Conservation (phyloP, 2,113 vertebrate genomes). For the Tetraodon nigroviridis region DNA sequence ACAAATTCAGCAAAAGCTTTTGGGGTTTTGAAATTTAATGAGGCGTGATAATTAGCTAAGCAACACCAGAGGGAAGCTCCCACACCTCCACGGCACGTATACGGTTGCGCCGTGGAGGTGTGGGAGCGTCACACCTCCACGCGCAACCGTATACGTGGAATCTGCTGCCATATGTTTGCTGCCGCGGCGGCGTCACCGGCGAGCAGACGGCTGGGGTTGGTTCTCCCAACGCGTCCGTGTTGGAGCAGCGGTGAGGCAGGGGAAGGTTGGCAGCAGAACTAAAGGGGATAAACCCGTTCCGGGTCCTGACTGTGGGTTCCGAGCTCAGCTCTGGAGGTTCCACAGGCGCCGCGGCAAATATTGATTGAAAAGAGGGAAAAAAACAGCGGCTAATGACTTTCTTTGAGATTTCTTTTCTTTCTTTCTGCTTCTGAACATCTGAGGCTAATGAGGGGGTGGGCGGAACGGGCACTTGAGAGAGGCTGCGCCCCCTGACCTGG, state of each 20-base stretch:
- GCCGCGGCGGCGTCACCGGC: conserved; percentile 18
- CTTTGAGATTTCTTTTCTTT: neutral
- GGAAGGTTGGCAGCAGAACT: too few species aligned
- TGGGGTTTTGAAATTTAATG: conserved; percentile 66
- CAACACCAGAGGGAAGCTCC: conserved; percentile 59
- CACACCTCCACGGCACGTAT: conserved; percentile 68
- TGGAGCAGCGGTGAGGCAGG: neutral
- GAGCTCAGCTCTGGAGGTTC: conserved; percentile 18
- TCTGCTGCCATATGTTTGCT: too few species aligned
- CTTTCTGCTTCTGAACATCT: conserved; percentile 23
- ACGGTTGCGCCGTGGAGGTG: too few species aligned
- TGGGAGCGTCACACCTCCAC: too few species aligned
- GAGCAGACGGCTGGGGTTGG: conserved; percentile 16
- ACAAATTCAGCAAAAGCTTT: conserved; percentile 64
- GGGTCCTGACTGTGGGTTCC: conserved; percentile 1
- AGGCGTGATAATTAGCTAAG: conserved; percentile 71
- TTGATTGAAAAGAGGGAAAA: conserved; percentile 3
- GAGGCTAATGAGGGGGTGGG: conserved; percentile 43
- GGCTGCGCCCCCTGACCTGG: conserved; percentile 41
- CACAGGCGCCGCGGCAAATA: conserved; percentile 1
- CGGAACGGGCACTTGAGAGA: conserved; percentile 40
- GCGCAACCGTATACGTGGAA: too few species aligned
- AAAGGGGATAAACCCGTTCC: too few species aligned
- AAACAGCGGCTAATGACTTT: neutral
- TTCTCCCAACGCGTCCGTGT: conserved; percentile 1